Conservation (phyloP, 2,113 vertebrate species). For the Columba livia region DNA sequence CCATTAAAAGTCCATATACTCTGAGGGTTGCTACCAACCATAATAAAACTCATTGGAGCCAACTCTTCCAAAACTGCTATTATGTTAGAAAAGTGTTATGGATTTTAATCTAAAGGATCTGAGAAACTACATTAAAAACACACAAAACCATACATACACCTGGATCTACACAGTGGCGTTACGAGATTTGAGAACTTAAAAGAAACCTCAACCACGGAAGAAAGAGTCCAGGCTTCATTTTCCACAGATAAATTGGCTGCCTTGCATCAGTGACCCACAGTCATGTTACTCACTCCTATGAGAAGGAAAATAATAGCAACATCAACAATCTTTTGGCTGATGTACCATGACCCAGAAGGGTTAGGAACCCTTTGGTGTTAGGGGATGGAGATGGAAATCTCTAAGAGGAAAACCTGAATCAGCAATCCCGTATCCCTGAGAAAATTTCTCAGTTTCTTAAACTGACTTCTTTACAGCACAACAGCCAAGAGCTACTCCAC, state of each 20-base stretch:
- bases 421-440: neutral
- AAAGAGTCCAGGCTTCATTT: neutral
- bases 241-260: neutral
- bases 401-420: neutral
- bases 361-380: neutral
- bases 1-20: neutral
- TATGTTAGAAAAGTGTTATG: neutral
- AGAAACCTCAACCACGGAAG: neutral
- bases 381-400: neutral
- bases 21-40: neutral
- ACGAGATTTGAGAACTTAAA: neutral
- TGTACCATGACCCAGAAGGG: neutral
- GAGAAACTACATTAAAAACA: neutral
- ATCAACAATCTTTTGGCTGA: neutral
- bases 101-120: neutral
- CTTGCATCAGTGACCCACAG: neutral
- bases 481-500: neutral
- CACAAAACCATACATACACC: neutral
- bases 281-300: rapidly evolving
- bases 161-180: slow-evolving; percentile 2
- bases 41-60: neutral
- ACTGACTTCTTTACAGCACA: neutral
- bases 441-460: neutral
- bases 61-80: neutral
- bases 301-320: neutral